phyloP scores from a whole-genome alignment of 2,113 vertebrate genomes.

The Carettochelys insculpta region DNA sequence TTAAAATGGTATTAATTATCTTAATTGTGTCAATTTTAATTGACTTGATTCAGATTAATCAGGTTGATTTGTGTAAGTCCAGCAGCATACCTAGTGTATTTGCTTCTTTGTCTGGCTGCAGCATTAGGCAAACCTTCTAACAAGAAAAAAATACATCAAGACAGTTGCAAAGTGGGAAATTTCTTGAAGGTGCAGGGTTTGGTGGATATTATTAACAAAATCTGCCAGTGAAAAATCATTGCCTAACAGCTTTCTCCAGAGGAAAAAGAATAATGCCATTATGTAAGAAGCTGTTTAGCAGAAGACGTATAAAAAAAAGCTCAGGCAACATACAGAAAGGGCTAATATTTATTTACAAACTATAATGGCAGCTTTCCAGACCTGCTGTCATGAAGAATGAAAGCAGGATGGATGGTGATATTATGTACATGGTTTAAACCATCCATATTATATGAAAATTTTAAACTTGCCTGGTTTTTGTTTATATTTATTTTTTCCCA shows the following conservation, averaged over 20 bases:
- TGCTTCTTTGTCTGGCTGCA: conserved; percentile 15
- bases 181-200: neutral
- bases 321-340: conserved; percentile 41
- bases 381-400: conserved; percentile 48
- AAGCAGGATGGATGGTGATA: conserved; percentile 34
- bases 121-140: conserved; percentile 4
- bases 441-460: neutral
- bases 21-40: conserved; percentile 41
- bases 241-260: neutral
- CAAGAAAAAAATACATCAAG: neutral
- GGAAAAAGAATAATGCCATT: conserved; percentile 4
- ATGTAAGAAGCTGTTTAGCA: conserved; percentile 15
- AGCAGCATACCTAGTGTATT: neutral
- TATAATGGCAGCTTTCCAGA: conserved; percentile 63
- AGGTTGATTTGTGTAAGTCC: neutral
- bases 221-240: neutral
- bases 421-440: conserved; percentile 45
- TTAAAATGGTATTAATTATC: conserved; percentile 56
- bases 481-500: neutral
- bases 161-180: neutral
- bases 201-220: conserved; percentile 24
- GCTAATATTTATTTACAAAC: conserved; percentile 64
- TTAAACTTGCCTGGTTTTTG: neutral
- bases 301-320: conserved; percentile 26
- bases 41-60: conserved; percentile 59